Conservation (phyloP, 2,113 vertebrate species). For the Heptranchias perlo region DNA sequence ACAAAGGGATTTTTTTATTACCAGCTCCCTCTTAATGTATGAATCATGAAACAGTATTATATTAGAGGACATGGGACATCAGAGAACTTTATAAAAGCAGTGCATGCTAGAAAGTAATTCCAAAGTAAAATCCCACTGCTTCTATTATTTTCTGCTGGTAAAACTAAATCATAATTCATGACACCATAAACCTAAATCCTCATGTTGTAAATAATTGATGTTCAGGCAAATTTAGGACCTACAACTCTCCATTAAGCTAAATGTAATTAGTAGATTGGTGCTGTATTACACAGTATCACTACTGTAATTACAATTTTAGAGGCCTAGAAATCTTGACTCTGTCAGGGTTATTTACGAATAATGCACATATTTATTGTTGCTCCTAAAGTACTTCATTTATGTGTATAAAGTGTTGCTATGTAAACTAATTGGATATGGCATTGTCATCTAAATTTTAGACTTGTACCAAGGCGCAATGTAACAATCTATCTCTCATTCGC, state of each 20-base stretch:
- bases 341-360: constrained; percentile 9
- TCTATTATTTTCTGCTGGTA: background rate
- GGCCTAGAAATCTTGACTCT: background rate
- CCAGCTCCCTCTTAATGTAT: background rate
- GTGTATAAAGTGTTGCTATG: too few relatives aligned
- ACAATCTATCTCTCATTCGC: constrained; percentile 13
- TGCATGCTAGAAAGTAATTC: background rate
- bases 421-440: background rate
- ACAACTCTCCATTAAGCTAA: too few relatives aligned
- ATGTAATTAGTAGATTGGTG: background rate
- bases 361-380: background rate
- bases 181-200: background rate
- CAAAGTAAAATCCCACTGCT: background rate
- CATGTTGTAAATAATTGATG: background rate
- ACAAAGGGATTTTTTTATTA: background rate
- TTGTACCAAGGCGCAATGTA: background rate
- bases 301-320: constrained; percentile 23
- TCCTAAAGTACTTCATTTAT: background rate
- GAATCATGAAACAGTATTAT: background rate
- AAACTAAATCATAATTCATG: constrained; percentile 11
- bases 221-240: background rate
- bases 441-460: background rate
- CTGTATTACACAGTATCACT: background rate
- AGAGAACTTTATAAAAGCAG: background rate
- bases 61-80: background rate